phyloP scores from a whole-genome alignment of 1,140 invertebrate species.

The Solenopsis invicta region DNA sequence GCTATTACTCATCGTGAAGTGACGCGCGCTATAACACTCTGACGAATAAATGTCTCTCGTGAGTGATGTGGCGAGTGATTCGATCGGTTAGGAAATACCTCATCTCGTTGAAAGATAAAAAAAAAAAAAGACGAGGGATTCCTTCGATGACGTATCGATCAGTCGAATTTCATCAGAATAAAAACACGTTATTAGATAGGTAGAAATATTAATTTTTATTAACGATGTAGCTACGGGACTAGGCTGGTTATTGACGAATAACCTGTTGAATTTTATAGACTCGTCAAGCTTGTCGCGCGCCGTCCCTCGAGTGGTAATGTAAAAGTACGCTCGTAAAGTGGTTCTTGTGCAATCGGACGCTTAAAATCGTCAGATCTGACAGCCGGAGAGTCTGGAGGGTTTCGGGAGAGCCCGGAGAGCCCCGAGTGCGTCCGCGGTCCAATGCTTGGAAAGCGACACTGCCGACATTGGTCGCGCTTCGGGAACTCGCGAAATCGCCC shows the following conservation, averaged over 20 bases:
- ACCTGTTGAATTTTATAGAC: conserved; percentile 46
- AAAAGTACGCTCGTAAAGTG: conserved; percentile 17
- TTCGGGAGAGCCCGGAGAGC: no score
- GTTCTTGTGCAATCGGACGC: conserved; percentile 16
- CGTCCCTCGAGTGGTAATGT: conserved; percentile 12
- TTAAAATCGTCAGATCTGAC: conserved; percentile 6
- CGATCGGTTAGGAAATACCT: neutral
- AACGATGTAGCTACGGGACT: neutral
- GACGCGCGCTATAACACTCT: conserved; percentile 8
- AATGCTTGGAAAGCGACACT: conserved; percentile 3
- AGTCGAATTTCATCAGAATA: neutral
- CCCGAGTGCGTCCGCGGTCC: neutral
- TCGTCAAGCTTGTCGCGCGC: conserved; percentile 16
- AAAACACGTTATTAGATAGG: neutral
- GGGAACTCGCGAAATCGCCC: conserved; percentile 18
- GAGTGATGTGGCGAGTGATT: neutral
- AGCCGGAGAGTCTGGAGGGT: neutral
- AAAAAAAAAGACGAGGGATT: neutral
- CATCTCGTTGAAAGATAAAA: no score
- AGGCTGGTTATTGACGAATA: conserved; percentile 20
- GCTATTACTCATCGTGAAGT: conserved; percentile 40
- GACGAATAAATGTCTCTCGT: conserved; percentile 8
- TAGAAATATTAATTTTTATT: conserved; percentile 11
- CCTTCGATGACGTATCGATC: neutral
- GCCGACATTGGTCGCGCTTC: conserved; percentile 27